A percentile compares a stretch with the other conserved stretches of the same genome.
Evolutionary conservation across 2,113 vertebrate genomes (phyloP).

Genomic region (Apodemus speciosus): DNA sequence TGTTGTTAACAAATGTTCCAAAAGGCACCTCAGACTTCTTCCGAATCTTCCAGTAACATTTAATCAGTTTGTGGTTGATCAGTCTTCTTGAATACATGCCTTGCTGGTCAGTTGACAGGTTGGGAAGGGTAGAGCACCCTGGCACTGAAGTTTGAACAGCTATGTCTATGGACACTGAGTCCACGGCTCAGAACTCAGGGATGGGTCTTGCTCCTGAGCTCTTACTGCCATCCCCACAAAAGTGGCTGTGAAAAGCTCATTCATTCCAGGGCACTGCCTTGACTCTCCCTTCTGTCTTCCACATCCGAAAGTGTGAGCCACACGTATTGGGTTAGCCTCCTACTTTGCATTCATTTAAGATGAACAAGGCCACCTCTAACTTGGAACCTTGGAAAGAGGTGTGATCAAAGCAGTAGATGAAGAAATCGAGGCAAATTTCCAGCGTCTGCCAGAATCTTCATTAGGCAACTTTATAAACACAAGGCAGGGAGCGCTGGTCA

Average conservation of each 20-base stretch:
- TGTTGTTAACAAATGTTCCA: not conserved
- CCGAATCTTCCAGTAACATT: not conserved
- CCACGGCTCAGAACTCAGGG: not conserved
- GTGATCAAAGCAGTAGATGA: not conserved
- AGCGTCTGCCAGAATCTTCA: conserved; percentile 38
- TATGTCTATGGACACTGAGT: not conserved
- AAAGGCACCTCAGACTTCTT: not conserved
- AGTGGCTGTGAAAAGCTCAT: not conserved
- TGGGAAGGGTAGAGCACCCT: not conserved
- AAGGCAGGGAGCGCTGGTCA: not conserved
- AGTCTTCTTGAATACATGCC: not conserved
- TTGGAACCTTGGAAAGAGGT: conserved; percentile 17
- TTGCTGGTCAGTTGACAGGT: not conserved
- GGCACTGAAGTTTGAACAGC: not conserved
- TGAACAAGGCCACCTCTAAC: conserved; percentile 27
- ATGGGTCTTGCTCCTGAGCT: not conserved
- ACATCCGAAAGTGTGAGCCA: conserved; percentile 1
- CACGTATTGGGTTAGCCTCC: not conserved
- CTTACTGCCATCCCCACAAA: not conserved
- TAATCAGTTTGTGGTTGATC: not conserved
- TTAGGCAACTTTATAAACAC: conserved; percentile 1
- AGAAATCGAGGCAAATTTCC: not conserved
- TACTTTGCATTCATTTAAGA: not conserved
- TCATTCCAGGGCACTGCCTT: not conserved
- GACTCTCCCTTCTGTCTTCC: conserved; percentile 37